Evolutionary conservation across 23 tunicate species (phyloP), one percentile per base, ranked within the genome.

Genomic region (Styela plicata): DNA sequence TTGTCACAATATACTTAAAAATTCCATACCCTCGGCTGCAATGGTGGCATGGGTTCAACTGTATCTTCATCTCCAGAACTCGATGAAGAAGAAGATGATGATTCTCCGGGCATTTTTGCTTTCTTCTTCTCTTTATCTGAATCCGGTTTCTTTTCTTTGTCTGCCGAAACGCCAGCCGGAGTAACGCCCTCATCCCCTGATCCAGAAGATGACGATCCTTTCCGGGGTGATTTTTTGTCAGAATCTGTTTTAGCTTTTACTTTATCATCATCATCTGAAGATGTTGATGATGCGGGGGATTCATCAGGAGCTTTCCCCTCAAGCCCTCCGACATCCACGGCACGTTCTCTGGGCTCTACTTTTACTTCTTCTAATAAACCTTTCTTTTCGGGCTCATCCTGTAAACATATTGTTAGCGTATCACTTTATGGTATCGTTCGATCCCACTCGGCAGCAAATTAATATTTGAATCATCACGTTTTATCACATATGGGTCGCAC

Each of bases 41-140:
- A 26, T 5, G 77, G 77, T 30, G 77, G 36, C 77, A 71, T 71
- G 13, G 77, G 77, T 71, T 71, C 37, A 3, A 34, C 36, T 27
- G 34, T 71, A 13, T 71, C 77, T 32, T 34, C 77, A 22, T 71
- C 77, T 2, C 31, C 18, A 27, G 70, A 66, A 7, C 30, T 66
- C 31, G 70, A 66, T 18, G 70, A 66, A 24, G 70, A 66, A 21
- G 77, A 71, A 71, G 77, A 71, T 5, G 77, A 71, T 3, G 77
- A 71, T 19, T 34, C 57, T 7, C 57, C 57, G 13, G 57, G 57
- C 57, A 44, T 44, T 44, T 44, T 44, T 44, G 57, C 13, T 13
- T 13, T 44, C 57, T 44, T 44, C 13, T 22, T 24, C 22, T 67
- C 31, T 25, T 67, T 17, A 21, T 67, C 31, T 13, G 71, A 67